Evolutionary conservation across 2,888 invertebrate species (phyloP), one percentile per base, ranked within the genome.

Genomic region (Digitonthophagus gazella): DNA sequence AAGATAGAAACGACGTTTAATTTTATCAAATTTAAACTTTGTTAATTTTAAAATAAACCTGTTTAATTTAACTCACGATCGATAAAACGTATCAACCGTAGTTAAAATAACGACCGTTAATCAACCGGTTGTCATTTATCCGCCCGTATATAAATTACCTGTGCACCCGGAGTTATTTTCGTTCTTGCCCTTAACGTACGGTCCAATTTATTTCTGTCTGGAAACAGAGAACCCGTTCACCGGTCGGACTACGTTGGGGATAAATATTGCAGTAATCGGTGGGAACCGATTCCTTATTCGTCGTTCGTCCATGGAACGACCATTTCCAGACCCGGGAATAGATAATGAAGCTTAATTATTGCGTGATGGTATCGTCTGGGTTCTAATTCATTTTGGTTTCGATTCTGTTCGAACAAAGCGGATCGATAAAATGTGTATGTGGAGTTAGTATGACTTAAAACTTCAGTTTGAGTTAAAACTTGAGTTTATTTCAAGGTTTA

Each of bases 291-390:
- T 61, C 20, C 18, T 61, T n/a, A n/a, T n/a, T n/a, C n/a, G n/a
- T 61, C 61, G 61, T 18, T n/a, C 61, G 15, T 61, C 18, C 18
- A 15, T 61, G 20, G 20, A 16, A 18, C 20, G 20, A n/a, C 20
- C 61, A n/a, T n/a, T 18, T 61, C 18, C 61, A 16, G 18, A 15
- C n/a, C 61, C 61, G n/a, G 18, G 61, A 61, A 61, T 61, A 61
- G 61, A 61, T 61, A 61, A 61, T 19, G 18, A 61, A 61, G 16
- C 61, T 20, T 18, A 61, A 61, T 61, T 61, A 61, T 61, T 20
- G 61, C 61, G 61, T 61, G 61, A 61, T 19, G 2, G 16, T 44
- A 8, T 8, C 15, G 61, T 61, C 19, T 19, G 18, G 18, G 61
- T n/a, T 19, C 28, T 6, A 44, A 44, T 44, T 44, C 6, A 44